Percentiles rank a stretch among this genome's conserved stretches.
phyloP scores from a whole-genome alignment of 2,888 invertebrate genomes.

The Drosophila yooni region DNA sequence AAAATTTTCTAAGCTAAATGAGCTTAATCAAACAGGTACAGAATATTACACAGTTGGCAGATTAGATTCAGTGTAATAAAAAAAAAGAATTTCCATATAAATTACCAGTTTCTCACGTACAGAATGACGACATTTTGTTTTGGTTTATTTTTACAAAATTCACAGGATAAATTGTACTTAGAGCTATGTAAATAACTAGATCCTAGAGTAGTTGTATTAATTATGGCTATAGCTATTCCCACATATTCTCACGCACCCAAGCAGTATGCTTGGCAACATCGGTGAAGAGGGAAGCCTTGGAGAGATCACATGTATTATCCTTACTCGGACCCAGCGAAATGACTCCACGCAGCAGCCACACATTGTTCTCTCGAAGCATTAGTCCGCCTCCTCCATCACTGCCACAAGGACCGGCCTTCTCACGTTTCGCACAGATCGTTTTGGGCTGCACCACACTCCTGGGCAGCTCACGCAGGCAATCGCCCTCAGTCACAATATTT shows the following conservation, averaged over 20 bases:
- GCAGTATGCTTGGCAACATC: slow-evolving; percentile 87
- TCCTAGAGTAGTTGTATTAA: not conserved
- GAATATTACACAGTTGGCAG: too few species aligned
- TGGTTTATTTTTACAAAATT: slow-evolving; percentile 20
- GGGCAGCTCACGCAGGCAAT: slow-evolving; percentile 85
- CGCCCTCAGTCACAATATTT: slow-evolving; percentile 86
- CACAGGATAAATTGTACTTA: slow-evolving; percentile 10
- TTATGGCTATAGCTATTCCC: slow-evolving; percentile 34
- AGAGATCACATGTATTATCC: slow-evolving; percentile 86
- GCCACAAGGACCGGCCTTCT: slow-evolving; percentile 83
- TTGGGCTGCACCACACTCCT: slow-evolving; percentile 66
- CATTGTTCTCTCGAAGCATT: slow-evolving; percentile 84
- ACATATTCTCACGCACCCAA: slow-evolving; percentile 85
- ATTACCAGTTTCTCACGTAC: slow-evolving; percentile 29
- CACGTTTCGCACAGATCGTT: slow-evolving; percentile 82
- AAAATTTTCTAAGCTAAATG: not conserved
- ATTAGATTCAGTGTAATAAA: not conserved
- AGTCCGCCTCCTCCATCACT: slow-evolving; percentile 88
- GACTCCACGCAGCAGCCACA: slow-evolving; percentile 86
- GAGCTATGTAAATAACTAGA: not conserved
- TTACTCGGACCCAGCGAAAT: slow-evolving; percentile 84
- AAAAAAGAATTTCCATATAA: slow-evolving; percentile 31
- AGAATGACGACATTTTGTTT: slow-evolving; percentile 3
- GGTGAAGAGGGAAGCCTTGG: slow-evolving; percentile 88
- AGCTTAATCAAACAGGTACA: not conserved